Base-by-base conservation (phyloP, 53 echinoderm and acorn worm species). In the Henricia sp. region DNA sequence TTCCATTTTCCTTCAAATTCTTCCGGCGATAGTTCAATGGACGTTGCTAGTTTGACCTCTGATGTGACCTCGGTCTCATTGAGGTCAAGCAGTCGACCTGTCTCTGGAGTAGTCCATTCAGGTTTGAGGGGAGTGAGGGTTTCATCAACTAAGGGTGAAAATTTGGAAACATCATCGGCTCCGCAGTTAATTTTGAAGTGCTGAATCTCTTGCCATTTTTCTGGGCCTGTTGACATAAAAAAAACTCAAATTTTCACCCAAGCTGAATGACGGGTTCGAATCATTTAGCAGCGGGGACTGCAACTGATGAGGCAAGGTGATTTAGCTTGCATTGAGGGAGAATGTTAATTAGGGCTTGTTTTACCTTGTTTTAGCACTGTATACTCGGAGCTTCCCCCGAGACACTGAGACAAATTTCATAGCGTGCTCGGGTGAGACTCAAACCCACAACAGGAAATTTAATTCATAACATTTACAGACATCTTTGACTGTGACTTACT, bases 1-100 rank as follows among this genome's bases (percentile, higher is more conserved):
- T 72, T 89, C 96, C 96, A 95, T 19, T 80, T 89, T 55, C 71
- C 83, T 71, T 95, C 96, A 93, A 91, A 95, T 19, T 86, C 91
- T 41, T 83, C 84, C 0, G 96, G 89, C 62, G 96, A 71, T 9
- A 92, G 12, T 14, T 71, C 68, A 50, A 77, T 48, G 57, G 48
- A 28, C 21, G 72, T 28, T 19, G 41, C 35, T 6, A 88, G 46
- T 24, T 82, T 54, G 53, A 78, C 40, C 55, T 54, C 77, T 25
- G 42, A 14, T 20, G 40, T 55, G 27, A 28, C 58, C 13, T 26
- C 43, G 14, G 37, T 77, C 50, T 37, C 87, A 46, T 70, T 71
- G 12, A 88, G 41, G 71, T 82, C 80, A 14, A 88, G 41, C 29
- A 88, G 88, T 37, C 71, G 80, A 33, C 88, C 82, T 25, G 67